Conservation (phyloP, 2,888 invertebrate species). For the Polyommatus iphigenia region DNA sequence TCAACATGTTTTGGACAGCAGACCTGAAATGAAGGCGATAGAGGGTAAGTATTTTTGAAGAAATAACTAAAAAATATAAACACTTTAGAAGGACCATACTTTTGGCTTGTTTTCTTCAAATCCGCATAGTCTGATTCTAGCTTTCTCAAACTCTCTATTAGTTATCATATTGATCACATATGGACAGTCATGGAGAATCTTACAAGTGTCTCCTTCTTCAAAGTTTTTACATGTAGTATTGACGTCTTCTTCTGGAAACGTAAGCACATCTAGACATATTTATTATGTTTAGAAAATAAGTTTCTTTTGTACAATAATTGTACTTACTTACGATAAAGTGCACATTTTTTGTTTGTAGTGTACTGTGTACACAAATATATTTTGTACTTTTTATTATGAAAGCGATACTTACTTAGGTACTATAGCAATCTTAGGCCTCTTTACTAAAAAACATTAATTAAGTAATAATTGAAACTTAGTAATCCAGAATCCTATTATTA, state of each 20-base stretch:
- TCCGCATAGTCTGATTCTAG: not conserved
- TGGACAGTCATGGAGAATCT: not conserved
- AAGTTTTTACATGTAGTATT: not conserved
- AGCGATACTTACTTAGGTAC: too few species aligned
- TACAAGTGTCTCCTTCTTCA: not conserved
- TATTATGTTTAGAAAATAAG: not conserved
- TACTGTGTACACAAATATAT: too few species aligned
- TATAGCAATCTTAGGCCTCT: too few species aligned
- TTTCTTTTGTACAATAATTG: not conserved
- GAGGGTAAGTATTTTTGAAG: not conserved
- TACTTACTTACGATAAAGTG: too few species aligned
- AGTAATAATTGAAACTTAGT: too few species aligned
- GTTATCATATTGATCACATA: not conserved
- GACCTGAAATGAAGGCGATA: constrained; percentile 38
- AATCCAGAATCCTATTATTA: too few species aligned
- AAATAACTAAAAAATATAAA: not conserved
- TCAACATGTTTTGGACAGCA: constrained; percentile 41
- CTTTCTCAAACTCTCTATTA: not conserved
- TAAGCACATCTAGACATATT: not conserved
- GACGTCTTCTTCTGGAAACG: constrained; percentile 15
- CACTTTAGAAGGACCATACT: not conserved
- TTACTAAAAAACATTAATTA: too few species aligned
- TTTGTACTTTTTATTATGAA: too few species aligned
- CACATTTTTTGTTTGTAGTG: too few species aligned
- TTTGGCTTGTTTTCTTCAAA: not conserved